phyloP scores from a whole-genome alignment of 2,113 vertebrate species.

The Microtus ochrogaster region DNA sequence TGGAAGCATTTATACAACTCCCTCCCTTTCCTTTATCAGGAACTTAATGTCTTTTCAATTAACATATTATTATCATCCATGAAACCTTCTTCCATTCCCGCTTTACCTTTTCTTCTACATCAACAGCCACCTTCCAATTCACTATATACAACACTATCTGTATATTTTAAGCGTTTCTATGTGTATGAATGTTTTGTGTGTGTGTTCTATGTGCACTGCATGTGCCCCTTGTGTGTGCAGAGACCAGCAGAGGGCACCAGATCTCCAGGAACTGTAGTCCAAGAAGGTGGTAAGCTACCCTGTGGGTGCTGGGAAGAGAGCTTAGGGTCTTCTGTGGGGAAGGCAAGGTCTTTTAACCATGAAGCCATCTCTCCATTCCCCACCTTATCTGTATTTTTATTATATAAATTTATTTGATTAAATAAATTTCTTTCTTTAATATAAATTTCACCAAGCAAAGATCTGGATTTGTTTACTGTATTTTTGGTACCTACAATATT shows the following conservation, averaged over 20 bases:
- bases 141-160: background rate
- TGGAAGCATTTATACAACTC: background rate
- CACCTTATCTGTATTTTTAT: background rate
- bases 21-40: background rate
- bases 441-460: background rate
- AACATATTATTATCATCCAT: background rate
- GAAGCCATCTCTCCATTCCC: rapidly evolving
- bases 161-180: background rate
- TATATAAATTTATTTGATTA: no score
- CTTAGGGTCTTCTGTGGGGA: background rate
- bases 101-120: background rate
- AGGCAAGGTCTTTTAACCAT: background rate
- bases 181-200: background rate
- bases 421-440: no score
- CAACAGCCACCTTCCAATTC: background rate
- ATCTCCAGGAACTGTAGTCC: background rate
- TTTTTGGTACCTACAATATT: background rate
- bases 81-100: background rate
- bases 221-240: background rate
- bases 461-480: constrained; percentile 2
- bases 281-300: background rate
- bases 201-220: background rate
- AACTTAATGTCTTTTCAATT: constrained; percentile 4
- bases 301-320: background rate
- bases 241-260: background rate